Conservation (phyloP, 2,113 vertebrate species). For the Leucoraja erinaceus region DNA sequence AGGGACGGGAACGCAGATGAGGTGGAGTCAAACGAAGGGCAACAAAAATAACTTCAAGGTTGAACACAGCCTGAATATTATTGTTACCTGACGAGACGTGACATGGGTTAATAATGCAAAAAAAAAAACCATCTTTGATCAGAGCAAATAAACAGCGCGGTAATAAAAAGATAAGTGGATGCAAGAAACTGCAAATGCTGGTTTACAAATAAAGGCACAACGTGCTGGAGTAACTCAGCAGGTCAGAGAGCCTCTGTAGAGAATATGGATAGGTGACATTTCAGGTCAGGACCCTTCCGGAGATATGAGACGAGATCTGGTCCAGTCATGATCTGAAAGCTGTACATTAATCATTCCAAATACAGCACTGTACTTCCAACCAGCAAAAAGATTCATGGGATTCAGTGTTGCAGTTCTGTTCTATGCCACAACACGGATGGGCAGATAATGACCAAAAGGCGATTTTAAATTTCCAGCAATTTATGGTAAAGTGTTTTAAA, state of each 20-base stretch:
- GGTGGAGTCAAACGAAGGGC: not conserved
- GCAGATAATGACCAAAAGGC: not conserved
- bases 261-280: no score
- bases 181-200: no score
- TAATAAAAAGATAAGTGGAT: not conserved
- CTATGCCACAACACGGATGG: not conserved
- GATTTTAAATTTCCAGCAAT: not conserved
- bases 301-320: not conserved
- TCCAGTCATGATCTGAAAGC: not conserved
- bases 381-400: not conserved
- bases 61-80: slow-evolving; percentile 20
- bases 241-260: no score
- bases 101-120: slow-evolving; percentile 5
- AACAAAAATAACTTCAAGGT: slow-evolving; percentile 21
- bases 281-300: no score
- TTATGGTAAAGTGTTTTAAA: not conserved
- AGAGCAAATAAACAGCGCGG: not conserved
- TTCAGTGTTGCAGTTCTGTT: not conserved
- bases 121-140: not conserved
- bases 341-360: not conserved
- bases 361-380: not conserved
- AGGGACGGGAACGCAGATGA: not conserved
- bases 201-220: no score
- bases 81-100: not conserved
- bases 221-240: no score